Conservation (phyloP, 2,888 invertebrate species). For the Meteorus colon region DNA sequence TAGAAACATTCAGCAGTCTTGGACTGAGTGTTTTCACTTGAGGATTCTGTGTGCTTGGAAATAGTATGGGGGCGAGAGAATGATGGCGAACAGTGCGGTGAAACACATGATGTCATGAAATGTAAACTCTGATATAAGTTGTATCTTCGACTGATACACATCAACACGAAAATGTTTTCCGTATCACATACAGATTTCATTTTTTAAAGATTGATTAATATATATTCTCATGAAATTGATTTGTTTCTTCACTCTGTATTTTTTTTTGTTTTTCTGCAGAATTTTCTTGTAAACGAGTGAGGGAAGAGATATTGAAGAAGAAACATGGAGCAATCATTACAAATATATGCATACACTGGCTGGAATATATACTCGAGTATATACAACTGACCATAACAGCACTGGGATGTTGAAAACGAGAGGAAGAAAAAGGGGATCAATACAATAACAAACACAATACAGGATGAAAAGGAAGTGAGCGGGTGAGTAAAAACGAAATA, state of each 20-base stretch:
- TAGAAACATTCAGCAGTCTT: constrained; percentile 55
- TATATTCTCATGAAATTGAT: too few species aligned
- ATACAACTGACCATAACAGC: not conserved
- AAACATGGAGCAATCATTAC: constrained; percentile 5
- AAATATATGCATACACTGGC: not conserved
- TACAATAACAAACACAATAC: constrained; percentile 19
- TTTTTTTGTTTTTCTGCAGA: too few species aligned
- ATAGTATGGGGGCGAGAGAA: constrained; percentile 30
- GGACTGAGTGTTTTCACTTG: constrained; percentile 42
- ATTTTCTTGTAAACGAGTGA: too few species aligned
- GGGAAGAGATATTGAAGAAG: not conserved
- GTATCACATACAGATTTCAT: too few species aligned
- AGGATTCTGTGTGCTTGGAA: constrained; percentile 48
- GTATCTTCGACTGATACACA: too few species aligned
- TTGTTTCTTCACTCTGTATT: too few species aligned
- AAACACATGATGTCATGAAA: not conserved
- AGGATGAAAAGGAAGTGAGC: not conserved
- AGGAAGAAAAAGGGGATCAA: not conserved
- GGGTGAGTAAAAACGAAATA: constrained; percentile 20
- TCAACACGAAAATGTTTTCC: too few species aligned
- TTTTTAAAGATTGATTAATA: too few species aligned
- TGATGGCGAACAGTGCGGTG: not conserved
- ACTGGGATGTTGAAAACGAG: not conserved
- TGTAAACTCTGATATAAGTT: too few species aligned
- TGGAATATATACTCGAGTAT: not conserved